phyloP scores from a whole-genome alignment of 2,888 invertebrate genomes.

The Cryptus armator region DNA sequence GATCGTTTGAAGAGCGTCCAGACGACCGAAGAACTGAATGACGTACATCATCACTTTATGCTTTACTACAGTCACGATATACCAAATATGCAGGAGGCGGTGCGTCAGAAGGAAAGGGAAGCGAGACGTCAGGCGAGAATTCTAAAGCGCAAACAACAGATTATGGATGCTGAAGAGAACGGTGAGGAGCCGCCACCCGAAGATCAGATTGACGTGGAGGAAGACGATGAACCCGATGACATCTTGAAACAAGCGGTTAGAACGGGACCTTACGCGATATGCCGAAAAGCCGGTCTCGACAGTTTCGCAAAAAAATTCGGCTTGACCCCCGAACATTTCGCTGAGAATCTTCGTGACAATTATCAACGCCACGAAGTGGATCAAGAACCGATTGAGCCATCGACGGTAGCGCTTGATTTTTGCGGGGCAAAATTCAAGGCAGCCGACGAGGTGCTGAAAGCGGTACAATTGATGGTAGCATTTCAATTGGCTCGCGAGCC shows the following conservation, averaged over 20 bases:
- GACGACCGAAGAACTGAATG: constrained; percentile 96
- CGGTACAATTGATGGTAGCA: constrained; percentile 97
- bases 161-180: constrained; percentile 88
- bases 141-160: constrained; percentile 85
- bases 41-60: constrained; percentile 96
- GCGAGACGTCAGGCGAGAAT: constrained; percentile 87
- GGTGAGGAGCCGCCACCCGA: constrained; percentile 88
- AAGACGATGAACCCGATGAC: constrained; percentile 86
- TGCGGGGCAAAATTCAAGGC: constrained; percentile 83
- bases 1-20: constrained; percentile 92
- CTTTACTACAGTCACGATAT: constrained; percentile 96
- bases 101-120: constrained; percentile 89
- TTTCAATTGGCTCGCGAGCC: constrained; percentile 97
- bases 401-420: constrained; percentile 93
- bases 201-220: constrained; percentile 87
- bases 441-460: constrained; percentile 94
- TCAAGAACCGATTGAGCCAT: constrained; percentile 93
- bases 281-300: constrained; percentile 93
- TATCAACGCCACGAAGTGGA: constrained; percentile 98
- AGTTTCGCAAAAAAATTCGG: constrained; percentile 96
- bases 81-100: constrained; percentile 92
- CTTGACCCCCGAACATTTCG: constrained; percentile 96
- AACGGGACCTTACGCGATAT: constrained; percentile 95
- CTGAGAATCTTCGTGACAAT: constrained; percentile 97
- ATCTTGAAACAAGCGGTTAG: constrained; percentile 94